Percentiles rank a stretch among this genome's conserved stretches.
Evolutionary conservation across 2,113 vertebrate genomes (phyloP).

Genomic region (Phasianus colchicus): DNA sequence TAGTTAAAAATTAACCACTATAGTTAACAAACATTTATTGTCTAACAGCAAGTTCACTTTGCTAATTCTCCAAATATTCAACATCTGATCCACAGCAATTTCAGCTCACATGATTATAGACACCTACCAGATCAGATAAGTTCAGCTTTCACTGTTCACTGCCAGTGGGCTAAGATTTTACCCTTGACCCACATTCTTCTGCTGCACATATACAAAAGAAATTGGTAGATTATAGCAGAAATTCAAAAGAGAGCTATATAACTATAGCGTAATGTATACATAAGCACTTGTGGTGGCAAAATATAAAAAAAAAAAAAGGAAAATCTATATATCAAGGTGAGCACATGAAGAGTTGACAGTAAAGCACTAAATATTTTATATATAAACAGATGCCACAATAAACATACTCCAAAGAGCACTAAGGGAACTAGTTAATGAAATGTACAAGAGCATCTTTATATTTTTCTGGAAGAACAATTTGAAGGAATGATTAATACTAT

Average conservation of each 20-base stretch:
- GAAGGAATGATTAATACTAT: conserved; percentile 46
- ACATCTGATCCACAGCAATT: conserved; percentile 41
- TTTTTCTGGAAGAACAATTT: conserved; percentile 35
- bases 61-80: conserved; percentile 65
- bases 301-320: not conserved
- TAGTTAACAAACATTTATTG: conserved; percentile 52
- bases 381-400: not conserved
- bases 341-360: not conserved
- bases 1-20: conserved; percentile 41
- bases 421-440: conserved; percentile 12
- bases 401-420: not conserved
- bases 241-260: not conserved
- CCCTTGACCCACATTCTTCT: conserved; percentile 55
- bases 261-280: not conserved
- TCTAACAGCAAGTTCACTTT: conserved; percentile 26
- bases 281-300: not conserved
- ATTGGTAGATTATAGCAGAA: not conserved
- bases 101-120: conserved; percentile 16
- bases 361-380: not conserved
- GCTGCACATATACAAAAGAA: not conserved
- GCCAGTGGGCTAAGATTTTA: conserved; percentile 14
- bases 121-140: conserved; percentile 33
- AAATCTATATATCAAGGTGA: not conserved
- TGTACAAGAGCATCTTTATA: conserved; percentile 29
- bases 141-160: conserved; percentile 37